Conservation (phyloP, 1,140 invertebrate genomes). For the Heliconius melpomene region DNA sequence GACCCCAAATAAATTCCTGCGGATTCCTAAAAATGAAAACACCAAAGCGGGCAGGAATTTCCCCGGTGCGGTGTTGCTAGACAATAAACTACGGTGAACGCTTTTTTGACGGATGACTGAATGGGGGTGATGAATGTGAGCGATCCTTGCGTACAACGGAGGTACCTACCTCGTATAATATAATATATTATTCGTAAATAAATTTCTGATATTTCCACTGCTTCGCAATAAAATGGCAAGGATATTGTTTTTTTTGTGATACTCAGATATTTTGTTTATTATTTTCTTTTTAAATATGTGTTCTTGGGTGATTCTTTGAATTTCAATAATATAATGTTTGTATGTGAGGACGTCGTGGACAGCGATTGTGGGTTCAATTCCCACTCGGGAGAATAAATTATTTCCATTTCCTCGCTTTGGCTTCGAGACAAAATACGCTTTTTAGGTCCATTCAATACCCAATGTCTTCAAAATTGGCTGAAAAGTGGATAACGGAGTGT, state of each 20-base stretch:
- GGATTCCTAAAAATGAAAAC: constrained; percentile 28
- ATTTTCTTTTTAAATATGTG: neutral
- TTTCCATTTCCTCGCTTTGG: too few species aligned
- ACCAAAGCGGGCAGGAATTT: constrained; percentile 38
- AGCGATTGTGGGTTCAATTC: too few species aligned
- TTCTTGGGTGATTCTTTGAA: too few species aligned
- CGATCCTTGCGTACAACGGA: constrained; percentile 31
- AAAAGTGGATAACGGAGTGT: neutral
- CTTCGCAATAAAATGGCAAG: neutral
- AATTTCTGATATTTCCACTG: constrained; percentile 24
- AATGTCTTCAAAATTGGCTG: neutral
- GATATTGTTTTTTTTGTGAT: constrained; percentile 2
- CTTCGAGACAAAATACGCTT: neutral
- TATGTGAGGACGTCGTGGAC: too few species aligned
- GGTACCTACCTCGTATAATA: neutral
- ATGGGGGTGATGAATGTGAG: constrained; percentile 49
- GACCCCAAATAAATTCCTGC: neutral
- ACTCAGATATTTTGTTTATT: neutral
- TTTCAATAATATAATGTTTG: too few species aligned
- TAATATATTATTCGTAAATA: constrained; percentile 38
- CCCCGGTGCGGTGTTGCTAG: constrained; percentile 55
- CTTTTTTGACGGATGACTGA: constrained; percentile 68
- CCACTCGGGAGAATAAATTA: too few species aligned
- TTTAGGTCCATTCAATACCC: neutral
- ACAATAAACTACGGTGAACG: constrained; percentile 62